These are phyloP conservation scores for Saccostrea echinata DNA, from an alignment of 1,140 invertebrate genomes.

Conservation along the genomic window DNA sequence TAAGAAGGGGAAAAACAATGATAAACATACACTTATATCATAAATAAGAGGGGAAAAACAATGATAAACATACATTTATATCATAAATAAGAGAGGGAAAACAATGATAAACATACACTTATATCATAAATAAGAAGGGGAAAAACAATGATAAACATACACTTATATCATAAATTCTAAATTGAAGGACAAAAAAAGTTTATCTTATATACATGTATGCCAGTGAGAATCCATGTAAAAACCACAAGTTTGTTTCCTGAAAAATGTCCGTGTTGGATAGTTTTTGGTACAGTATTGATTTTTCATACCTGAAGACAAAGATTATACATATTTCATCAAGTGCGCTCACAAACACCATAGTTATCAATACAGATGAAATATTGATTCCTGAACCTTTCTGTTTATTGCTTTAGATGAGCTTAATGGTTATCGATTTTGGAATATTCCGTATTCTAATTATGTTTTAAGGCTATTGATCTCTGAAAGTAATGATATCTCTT, in stretches of 20 bases:
- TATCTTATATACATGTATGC: no score
- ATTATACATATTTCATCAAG: constrained; percentile 16
- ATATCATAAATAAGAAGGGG: no score
- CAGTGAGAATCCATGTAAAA: no score
- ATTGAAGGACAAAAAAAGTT: background rate
- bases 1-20: no score
- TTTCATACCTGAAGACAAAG: background rate
- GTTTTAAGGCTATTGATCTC: background rate
- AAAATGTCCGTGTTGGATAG: no score
- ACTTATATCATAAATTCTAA: background rate
- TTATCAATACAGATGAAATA: constrained; percentile 30
- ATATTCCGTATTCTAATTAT: background rate
- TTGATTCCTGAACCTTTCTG: background rate
- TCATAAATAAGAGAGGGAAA: no score
- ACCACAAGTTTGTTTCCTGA: no score
- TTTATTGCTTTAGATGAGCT: background rate
- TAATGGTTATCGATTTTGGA: background rate
- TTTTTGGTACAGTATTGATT: background rate
- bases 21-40: no score
- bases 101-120: no score
- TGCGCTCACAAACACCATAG: background rate
- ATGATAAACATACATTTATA: no score
- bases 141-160: background rate
- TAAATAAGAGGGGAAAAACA: no score
- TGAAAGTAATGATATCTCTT: background rate